phyloP scores from a whole-genome alignment of 2,888 invertebrate species.

The Epirrhoe alternata region DNA sequence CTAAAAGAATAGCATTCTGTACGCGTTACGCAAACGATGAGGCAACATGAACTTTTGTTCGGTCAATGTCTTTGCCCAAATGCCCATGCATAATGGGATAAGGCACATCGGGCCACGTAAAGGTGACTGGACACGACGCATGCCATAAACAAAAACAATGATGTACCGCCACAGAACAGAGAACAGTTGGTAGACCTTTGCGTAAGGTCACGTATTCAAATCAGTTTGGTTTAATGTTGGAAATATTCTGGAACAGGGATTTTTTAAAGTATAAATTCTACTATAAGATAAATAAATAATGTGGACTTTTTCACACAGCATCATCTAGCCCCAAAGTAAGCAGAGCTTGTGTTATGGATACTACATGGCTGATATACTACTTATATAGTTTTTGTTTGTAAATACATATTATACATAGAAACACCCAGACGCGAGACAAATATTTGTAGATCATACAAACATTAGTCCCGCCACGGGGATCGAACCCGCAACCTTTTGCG shows the following conservation, averaged over 20 bases:
- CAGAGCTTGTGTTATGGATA: too few species aligned
- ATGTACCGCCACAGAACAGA: slow-evolving; percentile 5
- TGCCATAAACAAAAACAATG: slow-evolving; percentile 40
- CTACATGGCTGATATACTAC: too few species aligned
- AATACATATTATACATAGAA: too few species aligned
- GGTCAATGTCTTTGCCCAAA: slow-evolving; percentile 70
- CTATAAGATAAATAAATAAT: too few species aligned
- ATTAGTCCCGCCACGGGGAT: too few species aligned
- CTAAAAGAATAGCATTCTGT: slow-evolving; percentile 12
- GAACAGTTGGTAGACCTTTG: slow-evolving; percentile 13
- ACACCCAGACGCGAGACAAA: too few species aligned
- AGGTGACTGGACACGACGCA: slow-evolving; percentile 32
- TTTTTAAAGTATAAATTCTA: too few species aligned
- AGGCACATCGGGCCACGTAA: slow-evolving; percentile 32
- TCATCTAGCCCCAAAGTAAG: too few species aligned
- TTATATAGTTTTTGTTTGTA: too few species aligned
- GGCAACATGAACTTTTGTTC: slow-evolving; percentile 69
- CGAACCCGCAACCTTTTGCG: too few species aligned
- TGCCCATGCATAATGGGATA: slow-evolving; percentile 42
- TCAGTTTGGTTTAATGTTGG: slow-evolving; percentile 18
- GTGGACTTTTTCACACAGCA: too few species aligned
- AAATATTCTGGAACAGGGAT: background rate
- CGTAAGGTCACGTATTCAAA: slow-evolving; percentile 30
- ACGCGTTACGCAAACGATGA: slow-evolving; percentile 61
- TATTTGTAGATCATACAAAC: too few species aligned